Conservation (phyloP, 2,797 vertebrate genomes). For the Sebastes goodei region DNA sequence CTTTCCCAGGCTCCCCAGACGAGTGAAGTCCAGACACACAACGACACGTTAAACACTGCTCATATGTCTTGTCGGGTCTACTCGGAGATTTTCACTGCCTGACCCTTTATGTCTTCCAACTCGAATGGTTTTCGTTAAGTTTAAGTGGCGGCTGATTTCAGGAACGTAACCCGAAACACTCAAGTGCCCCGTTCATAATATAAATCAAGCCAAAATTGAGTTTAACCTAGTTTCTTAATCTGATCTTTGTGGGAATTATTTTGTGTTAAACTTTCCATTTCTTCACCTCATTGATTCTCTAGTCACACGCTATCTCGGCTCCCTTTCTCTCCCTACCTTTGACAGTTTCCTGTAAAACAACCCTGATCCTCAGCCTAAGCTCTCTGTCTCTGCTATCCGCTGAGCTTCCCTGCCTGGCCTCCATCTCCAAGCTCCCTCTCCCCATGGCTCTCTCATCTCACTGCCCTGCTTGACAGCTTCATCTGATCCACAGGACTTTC, state of each 20-base stretch:
- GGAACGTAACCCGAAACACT: neutral
- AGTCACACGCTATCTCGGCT: constrained; percentile 69
- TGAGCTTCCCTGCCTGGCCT: constrained; percentile 76
- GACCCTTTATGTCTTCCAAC: constrained; percentile 53
- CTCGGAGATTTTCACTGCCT: constrained; percentile 36
- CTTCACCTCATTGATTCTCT: constrained; percentile 71
- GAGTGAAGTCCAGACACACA: constrained; percentile 61
- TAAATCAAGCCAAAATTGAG: constrained; percentile 47
- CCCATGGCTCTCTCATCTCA: constrained; percentile 78
- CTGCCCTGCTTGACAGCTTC: constrained; percentile 81
- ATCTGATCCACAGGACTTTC: constrained; percentile 83
- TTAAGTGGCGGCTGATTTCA: constrained; percentile 21
- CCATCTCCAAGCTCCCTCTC: constrained; percentile 73
- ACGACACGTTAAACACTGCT: constrained; percentile 69
- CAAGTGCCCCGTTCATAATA: constrained; percentile 9
- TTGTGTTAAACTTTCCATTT: constrained; percentile 70
- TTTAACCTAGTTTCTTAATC: constrained; percentile 59
- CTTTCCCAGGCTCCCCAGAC: constrained; percentile 69
- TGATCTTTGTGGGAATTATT: constrained; percentile 75
- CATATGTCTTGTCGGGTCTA: constrained; percentile 60
- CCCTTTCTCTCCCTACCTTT: constrained; percentile 68
- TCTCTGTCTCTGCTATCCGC: constrained; percentile 74
- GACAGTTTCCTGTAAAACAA: constrained; percentile 80
- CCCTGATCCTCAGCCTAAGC: constrained; percentile 81
- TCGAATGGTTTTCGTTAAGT: constrained; percentile 29